These are phyloP conservation scores for Himalopsyche kuldschensis DNA, from an alignment of 2,888 invertebrate species.

Conservation along the genomic window DNA sequence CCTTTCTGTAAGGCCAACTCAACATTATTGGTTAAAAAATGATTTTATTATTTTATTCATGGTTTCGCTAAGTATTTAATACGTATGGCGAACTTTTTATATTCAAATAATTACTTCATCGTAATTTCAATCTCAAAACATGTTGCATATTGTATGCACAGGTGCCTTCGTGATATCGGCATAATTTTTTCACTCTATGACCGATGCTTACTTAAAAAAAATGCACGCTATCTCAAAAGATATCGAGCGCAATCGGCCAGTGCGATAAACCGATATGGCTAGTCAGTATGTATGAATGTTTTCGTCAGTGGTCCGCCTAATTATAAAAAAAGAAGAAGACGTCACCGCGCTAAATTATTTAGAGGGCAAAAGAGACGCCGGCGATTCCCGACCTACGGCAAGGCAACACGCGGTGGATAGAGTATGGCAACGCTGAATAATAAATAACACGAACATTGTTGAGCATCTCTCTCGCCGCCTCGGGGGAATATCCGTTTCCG, in stretches of 20 bases:
- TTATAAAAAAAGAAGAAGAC: background rate
- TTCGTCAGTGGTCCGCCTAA: background rate
- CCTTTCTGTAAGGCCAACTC: no score
- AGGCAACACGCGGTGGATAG: background rate
- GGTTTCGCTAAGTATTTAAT: no score
- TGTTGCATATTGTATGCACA: no score
- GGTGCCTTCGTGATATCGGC: no score
- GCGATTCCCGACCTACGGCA: background rate
- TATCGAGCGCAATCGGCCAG: background rate
- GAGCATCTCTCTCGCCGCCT: background rate
- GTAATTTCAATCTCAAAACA: no score
- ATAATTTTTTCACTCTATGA: no score
- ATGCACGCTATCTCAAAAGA: background rate
- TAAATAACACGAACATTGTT: background rate
- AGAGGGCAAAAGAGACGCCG: background rate
- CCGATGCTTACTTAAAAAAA: background rate
- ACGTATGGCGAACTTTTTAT: no score
- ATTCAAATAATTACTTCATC: no score
- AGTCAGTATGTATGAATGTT: background rate
- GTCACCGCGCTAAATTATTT: background rate
- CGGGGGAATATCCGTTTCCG: background rate
- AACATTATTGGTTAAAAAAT: no score
- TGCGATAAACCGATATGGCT: background rate
- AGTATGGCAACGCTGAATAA: background rate
- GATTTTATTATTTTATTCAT: no score